Percentiles rank a stretch among this genome's conserved stretches.
Evolutionary conservation across 2,888 invertebrate species (phyloP).

Genomic region (Parochlus steinenii): DNA sequence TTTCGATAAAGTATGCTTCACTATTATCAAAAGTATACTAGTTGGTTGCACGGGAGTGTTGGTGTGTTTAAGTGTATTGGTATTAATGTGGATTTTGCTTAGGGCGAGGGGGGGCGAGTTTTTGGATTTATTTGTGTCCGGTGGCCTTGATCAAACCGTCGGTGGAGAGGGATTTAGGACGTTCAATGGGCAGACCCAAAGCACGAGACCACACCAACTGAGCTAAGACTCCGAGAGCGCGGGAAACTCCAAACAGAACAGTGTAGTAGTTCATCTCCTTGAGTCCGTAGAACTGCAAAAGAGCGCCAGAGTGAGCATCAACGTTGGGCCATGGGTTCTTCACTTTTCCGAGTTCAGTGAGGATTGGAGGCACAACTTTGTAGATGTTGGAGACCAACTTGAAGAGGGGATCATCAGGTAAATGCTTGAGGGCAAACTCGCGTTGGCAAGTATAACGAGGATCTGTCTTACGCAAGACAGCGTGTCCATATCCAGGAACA

Average conservation of each 20-base stretch:
- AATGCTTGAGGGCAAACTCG: constrained; percentile 70
- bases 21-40: no score
- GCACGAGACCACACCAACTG: constrained; percentile 71
- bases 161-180: constrained; percentile 65
- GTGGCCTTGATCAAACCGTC: constrained; percentile 33
- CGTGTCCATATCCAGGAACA: constrained; percentile 80
- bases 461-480: constrained; percentile 77
- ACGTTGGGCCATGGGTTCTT: constrained; percentile 92
- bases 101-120: background rate
- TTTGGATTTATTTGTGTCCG: constrained; percentile 3
- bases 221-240: constrained; percentile 67
- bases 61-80: constrained; percentile 40
- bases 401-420: constrained; percentile 68
- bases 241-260: constrained; percentile 74
- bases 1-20: no score
- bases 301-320: constrained; percentile 76
- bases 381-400: constrained; percentile 63
- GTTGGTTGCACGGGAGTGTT: no score
- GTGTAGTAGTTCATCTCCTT: constrained; percentile 86
- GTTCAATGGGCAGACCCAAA: constrained; percentile 66
- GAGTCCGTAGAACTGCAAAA: constrained; percentile 69
- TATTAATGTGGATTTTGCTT: constrained; percentile 42
- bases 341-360: constrained; percentile 69
- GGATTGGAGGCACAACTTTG: constrained; percentile 67
- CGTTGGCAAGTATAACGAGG: constrained; percentile 66